Base-by-base conservation (phyloP, 2,888 invertebrate species). In the Pandemis cinnamomeana region DNA sequence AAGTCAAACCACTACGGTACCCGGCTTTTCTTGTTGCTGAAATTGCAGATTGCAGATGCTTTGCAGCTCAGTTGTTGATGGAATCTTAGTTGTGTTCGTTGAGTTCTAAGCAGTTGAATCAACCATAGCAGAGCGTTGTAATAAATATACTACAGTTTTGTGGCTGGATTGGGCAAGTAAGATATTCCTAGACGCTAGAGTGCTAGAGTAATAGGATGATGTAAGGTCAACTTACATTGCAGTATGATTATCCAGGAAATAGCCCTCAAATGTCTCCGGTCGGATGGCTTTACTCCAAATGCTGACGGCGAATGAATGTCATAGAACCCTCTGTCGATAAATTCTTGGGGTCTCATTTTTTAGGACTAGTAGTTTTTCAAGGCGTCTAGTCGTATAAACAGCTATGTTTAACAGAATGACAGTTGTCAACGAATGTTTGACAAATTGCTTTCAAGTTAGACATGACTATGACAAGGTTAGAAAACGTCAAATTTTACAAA, bases 151-250 rank as follows among this genome's bases (percentile, higher is more conserved):
- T 20, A 20, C 20, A 20, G 20, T 20, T 20, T 20, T 20, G 20
- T 20, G 20, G 20, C 20, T 20, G 20, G 20, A 20, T 20, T 20
- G 20, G 20, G 20, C 27, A 36, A 36, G 27, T 36, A 36, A 36
- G 27, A 36, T 36, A 36, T 4, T 36, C 27, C 27, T 4, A 36
- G 27, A 36, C 27, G 27, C 27, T n/a, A n/a, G n/a, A 36, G 27
- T 36, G 1, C 2, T 36, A 36, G 2, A 36, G 27, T 36, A 36
- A 36, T 4, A n/a, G 4, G 27, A 36, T 36, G 4, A 4, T 36
- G 27, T 20, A 20, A 20, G 27, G 27, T 36, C 27, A 36, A 66
- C 71, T 71, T 66, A 71, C 71, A 71, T 15, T 71, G 71, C 8
- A 60, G 7, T 13, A 71, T 66, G 7, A 71, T 60, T 36, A 66